phyloP scores from a whole-genome alignment of 2,797 vertebrate genomes.

The Australoheros facetus region DNA sequence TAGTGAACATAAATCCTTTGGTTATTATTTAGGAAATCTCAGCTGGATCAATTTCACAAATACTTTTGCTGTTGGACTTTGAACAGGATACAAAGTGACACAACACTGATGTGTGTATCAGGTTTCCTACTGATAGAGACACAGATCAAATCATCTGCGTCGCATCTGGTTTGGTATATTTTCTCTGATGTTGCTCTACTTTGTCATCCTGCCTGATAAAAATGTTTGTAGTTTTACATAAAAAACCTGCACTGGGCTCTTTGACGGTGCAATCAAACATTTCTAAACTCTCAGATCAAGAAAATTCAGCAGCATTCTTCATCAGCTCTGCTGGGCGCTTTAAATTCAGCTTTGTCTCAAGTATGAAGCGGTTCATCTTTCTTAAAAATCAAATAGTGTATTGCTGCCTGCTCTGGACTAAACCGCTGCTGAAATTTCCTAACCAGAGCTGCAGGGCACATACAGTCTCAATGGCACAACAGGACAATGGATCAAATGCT shows the following conservation, averaged over 20 bases:
- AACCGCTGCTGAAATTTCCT: constrained; percentile 7
- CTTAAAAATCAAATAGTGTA: neutral
- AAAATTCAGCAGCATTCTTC: constrained; percentile 7
- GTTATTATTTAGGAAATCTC: constrained; percentile 20
- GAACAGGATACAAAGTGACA: constrained; percentile 2
- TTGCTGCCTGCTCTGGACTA: neutral
- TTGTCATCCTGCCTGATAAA: constrained; percentile 16
- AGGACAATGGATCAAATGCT: constrained; percentile 8
- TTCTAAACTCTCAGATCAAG: constrained; percentile 23
- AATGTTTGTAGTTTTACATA: constrained; percentile 12
- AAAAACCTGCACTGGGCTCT: constrained; percentile 13
- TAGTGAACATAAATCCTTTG: constrained; percentile 3
- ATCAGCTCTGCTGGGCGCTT: neutral
- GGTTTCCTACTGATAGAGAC: neutral
- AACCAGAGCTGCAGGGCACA: constrained; percentile 10
- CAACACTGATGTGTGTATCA: neutral
- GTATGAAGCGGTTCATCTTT: neutral
- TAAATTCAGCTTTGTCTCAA: constrained; percentile 1
- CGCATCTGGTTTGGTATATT: neutral
- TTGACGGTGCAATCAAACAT: constrained; percentile 31
- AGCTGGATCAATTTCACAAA: neutral
- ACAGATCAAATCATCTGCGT: constrained; percentile 9
- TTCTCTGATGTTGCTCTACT: constrained; percentile 10
- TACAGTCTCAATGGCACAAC: constrained; percentile 30
- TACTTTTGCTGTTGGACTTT: constrained; percentile 1